Base-by-base conservation (phyloP, 1,140 invertebrate genomes). In the Bactericera cockerelli region DNA sequence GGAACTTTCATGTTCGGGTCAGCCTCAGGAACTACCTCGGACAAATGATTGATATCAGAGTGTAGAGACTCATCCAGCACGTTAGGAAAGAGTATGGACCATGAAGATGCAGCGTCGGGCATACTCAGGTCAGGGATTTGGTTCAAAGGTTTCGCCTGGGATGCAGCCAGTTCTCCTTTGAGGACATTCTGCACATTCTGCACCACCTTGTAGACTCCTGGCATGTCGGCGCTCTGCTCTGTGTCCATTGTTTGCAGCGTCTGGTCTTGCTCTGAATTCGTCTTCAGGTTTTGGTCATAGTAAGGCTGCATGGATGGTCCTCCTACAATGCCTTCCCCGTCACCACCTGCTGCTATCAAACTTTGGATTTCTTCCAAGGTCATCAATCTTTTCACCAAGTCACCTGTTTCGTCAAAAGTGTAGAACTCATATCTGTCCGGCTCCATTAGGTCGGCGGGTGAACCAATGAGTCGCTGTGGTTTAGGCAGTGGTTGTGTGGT, bases 371-470 rank as follows among this genome's bases (percentile, higher is more conserved):
- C 84, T 64, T 86, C 77, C 64, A 87, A 72, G 26, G 84, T 87
- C 87, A 89, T 89, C 26, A 88, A 74, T 62, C 82, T 76, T 66
- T 86, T 87, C 1, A 89, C 79, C 22, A 89, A 75, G 66, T 89
- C 83, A 22, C 86, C 86, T 42, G 80, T 80, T 64, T 87, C 83
- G 66, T 88, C 82, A 65, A 88, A 86, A 1, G 86, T 88, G 66
- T 87, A 89, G 68, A 88, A 89, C 69, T 88, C 84, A 71, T 88
- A 89, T 71, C 66, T 75, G 66, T 89, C 86, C 2, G 86, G 87
- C 61, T 81, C 81, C 2, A 87, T 69, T 2, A 89, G 72, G 64
- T 82, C 80, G 0, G 81, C 82, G 2, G 86, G 86, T 57, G 84
- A 87, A n/a, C 82, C 83, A 1, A 69, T 36, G 64, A 71, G 22